phyloP scores from a whole-genome alignment of 2,113 vertebrate species.

The Barbus barbus region DNA sequence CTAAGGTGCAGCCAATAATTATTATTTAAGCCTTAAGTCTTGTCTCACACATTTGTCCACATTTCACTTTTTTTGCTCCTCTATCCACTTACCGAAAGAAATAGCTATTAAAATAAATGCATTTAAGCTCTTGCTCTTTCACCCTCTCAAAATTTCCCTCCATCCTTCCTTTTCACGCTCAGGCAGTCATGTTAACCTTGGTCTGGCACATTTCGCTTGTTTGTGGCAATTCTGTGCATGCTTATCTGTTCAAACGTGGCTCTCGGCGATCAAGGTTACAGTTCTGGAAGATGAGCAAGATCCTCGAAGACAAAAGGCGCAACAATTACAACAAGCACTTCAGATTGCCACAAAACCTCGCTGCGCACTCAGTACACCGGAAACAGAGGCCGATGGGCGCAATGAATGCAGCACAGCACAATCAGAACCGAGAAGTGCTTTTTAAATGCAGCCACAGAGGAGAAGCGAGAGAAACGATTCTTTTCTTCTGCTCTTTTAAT shows the following conservation, averaged over 20 bases:
- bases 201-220: background rate
- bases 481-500: constrained; percentile 16
- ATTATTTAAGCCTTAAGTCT: background rate
- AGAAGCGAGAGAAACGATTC: constrained; percentile 23
- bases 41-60: background rate
- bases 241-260: background rate
- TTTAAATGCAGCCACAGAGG: background rate
- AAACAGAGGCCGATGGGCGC: constrained; percentile 46
- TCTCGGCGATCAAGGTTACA: constrained; percentile 18
- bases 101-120: background rate
- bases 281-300: constrained; percentile 34
- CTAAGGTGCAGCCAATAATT: background rate
- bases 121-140: constrained; percentile 15
- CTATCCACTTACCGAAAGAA: background rate
- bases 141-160: background rate
- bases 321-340: constrained; percentile 51
- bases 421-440: background rate
- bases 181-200: constrained; percentile 23
- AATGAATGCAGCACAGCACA: background rate
- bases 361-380: constrained; percentile 50
- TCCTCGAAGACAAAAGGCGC: constrained; percentile 18
- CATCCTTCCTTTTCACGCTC: constrained; percentile 7
- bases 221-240: constrained; percentile 1
- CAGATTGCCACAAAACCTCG: constrained; percentile 66
- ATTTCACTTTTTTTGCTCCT: background rate